phyloP scores from a whole-genome alignment of 2,113 vertebrate genomes.

The Uropsilus gracilis region DNA sequence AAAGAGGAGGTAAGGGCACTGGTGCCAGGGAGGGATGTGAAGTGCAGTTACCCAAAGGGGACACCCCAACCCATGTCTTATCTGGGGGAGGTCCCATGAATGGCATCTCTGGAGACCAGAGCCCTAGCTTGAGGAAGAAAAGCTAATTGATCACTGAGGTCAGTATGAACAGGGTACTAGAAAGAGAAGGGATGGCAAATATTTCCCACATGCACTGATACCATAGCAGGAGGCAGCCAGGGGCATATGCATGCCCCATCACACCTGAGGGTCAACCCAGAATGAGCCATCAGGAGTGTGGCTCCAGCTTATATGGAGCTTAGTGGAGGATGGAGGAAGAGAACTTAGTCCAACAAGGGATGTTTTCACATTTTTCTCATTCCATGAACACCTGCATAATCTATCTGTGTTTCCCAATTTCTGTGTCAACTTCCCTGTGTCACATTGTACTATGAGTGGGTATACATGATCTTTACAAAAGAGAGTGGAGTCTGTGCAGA shows the following conservation, averaged over 20 bases:
- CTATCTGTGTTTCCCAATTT: background rate
- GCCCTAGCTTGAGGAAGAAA: background rate
- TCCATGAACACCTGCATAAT: background rate
- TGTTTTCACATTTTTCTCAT: background rate
- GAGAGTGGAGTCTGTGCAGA: background rate
- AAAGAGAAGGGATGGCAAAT: background rate
- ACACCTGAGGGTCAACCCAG: background rate
- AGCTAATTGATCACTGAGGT: background rate
- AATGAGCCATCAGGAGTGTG: background rate
- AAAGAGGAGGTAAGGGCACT: background rate
- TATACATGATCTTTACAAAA: background rate
- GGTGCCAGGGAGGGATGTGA: background rate
- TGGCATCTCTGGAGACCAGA: background rate
- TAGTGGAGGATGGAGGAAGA: accelerated
- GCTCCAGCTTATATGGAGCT: background rate
- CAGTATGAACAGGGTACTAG: background rate
- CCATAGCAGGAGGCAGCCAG: background rate
- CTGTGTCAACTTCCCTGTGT: background rate
- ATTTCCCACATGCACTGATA: background rate
- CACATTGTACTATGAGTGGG: background rate
- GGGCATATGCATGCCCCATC: accelerated
- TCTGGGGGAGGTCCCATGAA: background rate
- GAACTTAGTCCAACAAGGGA: background rate
- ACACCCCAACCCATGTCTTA: background rate
- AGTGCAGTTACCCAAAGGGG: background rate